Conservation (phyloP, 2,797 vertebrate genomes). For the Hippocampus kuda region DNA sequence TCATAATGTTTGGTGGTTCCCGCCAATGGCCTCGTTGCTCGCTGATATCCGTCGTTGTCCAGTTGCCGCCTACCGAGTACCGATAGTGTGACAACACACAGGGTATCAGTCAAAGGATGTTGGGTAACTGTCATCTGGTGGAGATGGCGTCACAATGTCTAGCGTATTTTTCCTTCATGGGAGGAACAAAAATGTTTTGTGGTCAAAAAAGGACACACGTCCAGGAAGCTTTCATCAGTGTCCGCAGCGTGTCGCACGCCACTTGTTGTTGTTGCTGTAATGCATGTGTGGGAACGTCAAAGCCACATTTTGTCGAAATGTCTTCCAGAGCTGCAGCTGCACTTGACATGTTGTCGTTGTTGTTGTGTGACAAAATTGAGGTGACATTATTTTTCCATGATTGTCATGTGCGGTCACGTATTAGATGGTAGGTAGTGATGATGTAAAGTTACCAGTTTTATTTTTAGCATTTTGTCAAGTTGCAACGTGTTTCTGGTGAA, state of each 20-base stretch:
- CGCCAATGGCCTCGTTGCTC: no score
- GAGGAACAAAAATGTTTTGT: background rate
- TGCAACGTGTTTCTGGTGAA: background rate
- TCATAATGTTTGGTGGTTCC: no score
- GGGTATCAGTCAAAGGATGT: background rate
- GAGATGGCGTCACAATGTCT: background rate
- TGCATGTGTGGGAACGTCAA: background rate
- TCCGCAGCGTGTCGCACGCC: background rate
- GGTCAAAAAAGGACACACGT: background rate
- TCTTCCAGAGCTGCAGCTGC: background rate
- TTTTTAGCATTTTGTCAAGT: background rate
- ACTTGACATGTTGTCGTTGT: background rate
- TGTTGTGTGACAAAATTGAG: background rate
- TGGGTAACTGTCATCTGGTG: background rate
- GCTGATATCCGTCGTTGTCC: no score
- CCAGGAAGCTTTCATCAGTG: conserved; percentile 2
- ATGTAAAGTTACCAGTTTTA: background rate
- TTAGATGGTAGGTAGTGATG: no score
- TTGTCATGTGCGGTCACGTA: no score
- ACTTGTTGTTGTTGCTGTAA: background rate
- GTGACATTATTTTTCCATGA: no score
- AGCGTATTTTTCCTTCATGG: background rate
- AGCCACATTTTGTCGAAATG: background rate
- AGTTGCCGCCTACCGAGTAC: background rate
- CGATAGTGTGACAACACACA: background rate